These are phyloP conservation scores for Aporophyla nigra DNA, from an alignment of 2,888 invertebrate genomes.

Conservation along the genomic window DNA sequence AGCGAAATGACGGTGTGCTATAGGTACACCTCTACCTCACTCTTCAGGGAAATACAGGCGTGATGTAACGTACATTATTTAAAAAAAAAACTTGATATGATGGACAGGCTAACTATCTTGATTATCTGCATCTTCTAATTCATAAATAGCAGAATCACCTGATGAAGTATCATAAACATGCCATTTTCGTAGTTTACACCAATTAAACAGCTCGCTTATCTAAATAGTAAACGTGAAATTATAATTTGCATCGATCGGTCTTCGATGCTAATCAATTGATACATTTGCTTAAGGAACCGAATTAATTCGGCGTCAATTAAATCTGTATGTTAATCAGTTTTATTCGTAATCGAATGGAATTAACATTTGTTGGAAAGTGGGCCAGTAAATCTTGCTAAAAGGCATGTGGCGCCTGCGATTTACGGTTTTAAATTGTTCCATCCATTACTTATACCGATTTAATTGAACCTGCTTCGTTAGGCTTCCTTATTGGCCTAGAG, in stretches of 20 bases:
- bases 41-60: too few relatives aligned
- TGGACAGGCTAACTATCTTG: too few relatives aligned
- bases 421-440: background rate
- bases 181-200: constrained; percentile 23
- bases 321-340: constrained; percentile 40
- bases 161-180: background rate
- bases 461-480: background rate
- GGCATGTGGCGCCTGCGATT: constrained; percentile 32
- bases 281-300: constrained; percentile 38
- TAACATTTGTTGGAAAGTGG: constrained; percentile 45
- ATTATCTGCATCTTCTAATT: background rate
- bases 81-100: too few relatives aligned
- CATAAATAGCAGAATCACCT: background rate
- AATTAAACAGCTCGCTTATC: constrained; percentile 28
- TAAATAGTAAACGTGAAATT: constrained; percentile 53
- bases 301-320: constrained; percentile 44
- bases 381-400: constrained; percentile 21
- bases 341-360: constrained; percentile 19
- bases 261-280: constrained; percentile 38
- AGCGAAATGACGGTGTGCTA: too few relatives aligned
- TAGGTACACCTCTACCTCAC: too few relatives aligned
- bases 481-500: too few relatives aligned
- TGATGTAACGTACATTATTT: too few relatives aligned
- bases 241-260: constrained; percentile 57
- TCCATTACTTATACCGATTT: constrained; percentile 19